A percentile compares a stretch with the other conserved stretches of the same genome.
These are phyloP conservation scores for Oostethus manadensis DNA, from an alignment of 2,113 vertebrate genomes.

Conservation along the genomic window DNA sequence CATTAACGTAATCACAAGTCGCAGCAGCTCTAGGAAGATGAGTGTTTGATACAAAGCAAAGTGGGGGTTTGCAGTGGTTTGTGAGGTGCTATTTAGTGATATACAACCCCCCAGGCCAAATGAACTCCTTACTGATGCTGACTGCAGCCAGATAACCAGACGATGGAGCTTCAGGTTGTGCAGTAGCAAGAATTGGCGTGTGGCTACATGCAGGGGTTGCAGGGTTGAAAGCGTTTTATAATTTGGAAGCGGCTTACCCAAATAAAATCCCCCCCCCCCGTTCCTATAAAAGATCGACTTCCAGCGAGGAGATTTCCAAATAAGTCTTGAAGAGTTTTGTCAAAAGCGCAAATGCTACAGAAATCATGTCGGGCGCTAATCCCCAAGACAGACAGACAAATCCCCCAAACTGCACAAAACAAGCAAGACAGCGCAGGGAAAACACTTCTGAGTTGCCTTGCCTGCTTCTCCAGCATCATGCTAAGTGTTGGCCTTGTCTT, in stretches of 20 bases:
- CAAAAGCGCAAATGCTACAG: background rate
- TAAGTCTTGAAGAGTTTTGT: background rate
- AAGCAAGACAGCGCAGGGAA: background rate
- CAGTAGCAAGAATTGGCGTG: too few species aligned
- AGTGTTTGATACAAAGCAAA: too few species aligned
- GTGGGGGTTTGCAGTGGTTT: too few species aligned
- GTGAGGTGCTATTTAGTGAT: too few species aligned
- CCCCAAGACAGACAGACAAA: conserved; percentile 2
- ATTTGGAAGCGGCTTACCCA: conserved; percentile 1
- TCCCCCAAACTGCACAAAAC: conserved; percentile 1
- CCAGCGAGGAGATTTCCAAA: background rate
- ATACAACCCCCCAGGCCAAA: too few species aligned
- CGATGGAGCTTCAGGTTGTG: too few species aligned
- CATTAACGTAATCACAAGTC: too few species aligned
- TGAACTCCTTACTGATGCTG: too few species aligned
- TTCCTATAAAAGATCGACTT: background rate
- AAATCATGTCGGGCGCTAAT: conserved; percentile 2
- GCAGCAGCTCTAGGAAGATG: too few species aligned
- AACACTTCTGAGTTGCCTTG: background rate
- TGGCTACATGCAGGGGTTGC: too few species aligned
- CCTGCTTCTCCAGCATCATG: background rate
- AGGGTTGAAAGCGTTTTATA: background rate
- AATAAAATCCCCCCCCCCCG: background rate
- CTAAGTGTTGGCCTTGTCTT: background rate
- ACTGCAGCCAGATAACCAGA: too few species aligned